Evolutionary conservation across 2,888 invertebrate genomes (phyloP), one percentile per base, ranked within the genome.

Genomic region (Cotesia congregata): DNA sequence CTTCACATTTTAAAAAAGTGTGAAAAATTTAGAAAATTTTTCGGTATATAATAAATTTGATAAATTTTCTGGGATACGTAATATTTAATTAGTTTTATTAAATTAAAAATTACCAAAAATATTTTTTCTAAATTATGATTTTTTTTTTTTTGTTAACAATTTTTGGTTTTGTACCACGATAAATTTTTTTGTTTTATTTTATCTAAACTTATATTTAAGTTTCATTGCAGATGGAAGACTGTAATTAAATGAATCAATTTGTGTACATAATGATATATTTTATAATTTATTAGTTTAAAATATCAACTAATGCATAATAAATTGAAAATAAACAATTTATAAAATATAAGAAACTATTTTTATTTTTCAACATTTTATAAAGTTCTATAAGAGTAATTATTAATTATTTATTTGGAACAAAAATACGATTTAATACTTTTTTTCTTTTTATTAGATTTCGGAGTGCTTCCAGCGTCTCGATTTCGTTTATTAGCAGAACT

Each of bases 361-460:
- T 50, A 50, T 50, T 50, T 50, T 50, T 50, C 12, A 50, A 50
- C 50, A 50, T 12, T 12, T 12, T 12, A 50, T 50, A 50, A 50
- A 50, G 9, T 12, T 50, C 12, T 50, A 50, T 50, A 1, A 62
- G 1, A 62, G 6, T 62, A 62, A 62, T 20, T 20, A 62, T 62
- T 62, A n/a, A 62, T 17, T 20, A 62, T 62, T 62, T 40, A 20
- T 60, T 69, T 75, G n/a, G 61, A 67, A 60, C 50, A 73, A 87
- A 90, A 61, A 79, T 90, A 80, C 5, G 79, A 71, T 5, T 79
- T 77, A 69, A 80, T 80, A 62, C 79, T 67, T 74, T 80, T 80
- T 6, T 77, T 40, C 70, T 77, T 78, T 67, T 82, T 82, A 6
- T 50, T 64, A 15, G 75, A 7, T 20, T 72, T 75, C 17, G 72